Evolutionary conservation across 2,888 invertebrate species (phyloP).

Genomic region (Drosophila nr. perissopoda): DNA sequence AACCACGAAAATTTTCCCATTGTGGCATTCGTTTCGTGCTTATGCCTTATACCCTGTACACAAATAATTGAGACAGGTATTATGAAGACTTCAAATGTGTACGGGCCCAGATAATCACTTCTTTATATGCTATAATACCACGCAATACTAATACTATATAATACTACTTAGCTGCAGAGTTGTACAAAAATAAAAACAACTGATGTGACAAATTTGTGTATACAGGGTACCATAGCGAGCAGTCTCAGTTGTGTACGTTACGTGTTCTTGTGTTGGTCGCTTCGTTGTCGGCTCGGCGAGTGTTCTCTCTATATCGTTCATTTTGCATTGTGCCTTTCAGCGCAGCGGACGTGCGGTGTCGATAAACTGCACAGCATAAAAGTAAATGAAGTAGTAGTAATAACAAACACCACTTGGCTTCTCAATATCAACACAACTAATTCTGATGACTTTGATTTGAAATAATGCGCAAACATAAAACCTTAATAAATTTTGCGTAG

Average conservation of each 20-base stretch:
- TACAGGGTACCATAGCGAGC: neutral
- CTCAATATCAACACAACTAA: conserved; percentile 10
- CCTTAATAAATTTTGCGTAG: conserved; percentile 15
- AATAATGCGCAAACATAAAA: conserved; percentile 24
- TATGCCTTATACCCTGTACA: neutral
- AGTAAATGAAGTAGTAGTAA: conserved; percentile 1
- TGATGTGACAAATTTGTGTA: neutral
- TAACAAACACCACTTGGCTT: conserved; percentile 9
- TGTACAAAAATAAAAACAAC: neutral
- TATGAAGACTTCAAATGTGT: neutral
- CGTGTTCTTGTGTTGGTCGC: conserved; percentile 9
- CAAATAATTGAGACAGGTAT: neutral
- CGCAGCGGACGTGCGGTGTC: conserved; percentile 63
- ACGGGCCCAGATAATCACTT: neutral
- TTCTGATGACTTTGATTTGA: conserved; percentile 31
- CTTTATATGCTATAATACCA: neutral
- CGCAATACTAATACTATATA: neutral
- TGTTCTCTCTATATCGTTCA: conserved; percentile 46
- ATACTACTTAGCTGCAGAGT: neutral
- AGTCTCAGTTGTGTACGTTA: conserved; percentile 20
- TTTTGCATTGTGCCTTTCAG: conserved; percentile 79
- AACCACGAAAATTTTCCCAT: conserved; percentile 7
- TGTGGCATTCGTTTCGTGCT: conserved; percentile 21
- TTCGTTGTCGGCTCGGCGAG: conserved; percentile 28
- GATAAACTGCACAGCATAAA: conserved; percentile 15